Evolutionary conservation across 2,113 vertebrate species (phyloP).

Genomic region (Prietella phreatophila): DNA sequence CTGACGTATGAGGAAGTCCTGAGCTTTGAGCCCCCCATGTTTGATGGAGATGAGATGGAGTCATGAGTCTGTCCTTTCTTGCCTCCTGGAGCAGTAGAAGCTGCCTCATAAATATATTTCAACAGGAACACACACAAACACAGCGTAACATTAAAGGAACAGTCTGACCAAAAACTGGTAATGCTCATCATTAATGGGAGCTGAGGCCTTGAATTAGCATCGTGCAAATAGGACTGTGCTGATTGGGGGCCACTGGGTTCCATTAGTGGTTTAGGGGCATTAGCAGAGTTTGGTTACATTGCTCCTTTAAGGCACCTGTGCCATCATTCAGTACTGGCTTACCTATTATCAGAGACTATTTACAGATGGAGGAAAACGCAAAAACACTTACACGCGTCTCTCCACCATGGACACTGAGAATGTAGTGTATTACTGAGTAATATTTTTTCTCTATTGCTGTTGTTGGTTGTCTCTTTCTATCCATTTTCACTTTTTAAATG

Average conservation of each 20-base stretch:
- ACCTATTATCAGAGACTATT: conserved; percentile 47
- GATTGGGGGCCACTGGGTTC: neutral
- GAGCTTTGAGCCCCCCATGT: conserved; percentile 87
- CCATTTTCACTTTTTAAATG: neutral
- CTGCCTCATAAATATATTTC: conserved; percentile 76
- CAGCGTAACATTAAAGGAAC: conserved; percentile 74
- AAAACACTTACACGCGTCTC: neutral
- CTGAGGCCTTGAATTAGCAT: neutral
- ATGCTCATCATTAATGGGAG: neutral
- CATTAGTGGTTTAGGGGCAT: neutral
- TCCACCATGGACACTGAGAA: conserved; percentile 37
- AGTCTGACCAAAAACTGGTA: neutral
- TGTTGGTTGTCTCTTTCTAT: neutral
- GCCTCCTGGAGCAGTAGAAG: conserved; percentile 62
- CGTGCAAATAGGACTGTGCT: neutral
- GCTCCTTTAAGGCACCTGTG: conserved; percentile 42
- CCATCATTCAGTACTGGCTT: conserved; percentile 71
- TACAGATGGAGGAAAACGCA: conserved; percentile 24
- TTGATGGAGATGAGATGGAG: conserved; percentile 94
- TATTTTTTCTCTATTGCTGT: conserved; percentile 25
- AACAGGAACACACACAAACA: conserved; percentile 49
- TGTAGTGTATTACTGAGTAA: conserved; percentile 31
- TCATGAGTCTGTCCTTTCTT: conserved; percentile 75
- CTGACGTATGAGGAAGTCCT: conserved; percentile 92
- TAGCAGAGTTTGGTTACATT: neutral